These are phyloP conservation scores for Anoplolepis gracilipes DNA, from an alignment of 1,140 invertebrate genomes.

Conservation along the genomic window DNA sequence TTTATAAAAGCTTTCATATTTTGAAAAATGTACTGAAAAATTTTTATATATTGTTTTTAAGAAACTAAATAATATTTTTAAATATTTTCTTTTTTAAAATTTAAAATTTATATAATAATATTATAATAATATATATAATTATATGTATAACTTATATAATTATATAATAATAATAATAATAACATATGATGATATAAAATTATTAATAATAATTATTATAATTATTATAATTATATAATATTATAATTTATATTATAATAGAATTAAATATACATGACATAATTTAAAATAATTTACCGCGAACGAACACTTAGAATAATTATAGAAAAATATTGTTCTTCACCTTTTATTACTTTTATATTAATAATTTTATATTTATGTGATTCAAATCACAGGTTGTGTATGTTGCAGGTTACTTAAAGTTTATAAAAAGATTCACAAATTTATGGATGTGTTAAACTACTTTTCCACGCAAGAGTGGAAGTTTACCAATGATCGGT, in stretches of 20 bases:
- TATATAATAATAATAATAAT: no score
- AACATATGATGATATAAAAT: no score
- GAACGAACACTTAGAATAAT: background rate
- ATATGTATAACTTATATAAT: no score
- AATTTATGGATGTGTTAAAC: slow-evolving; percentile 89
- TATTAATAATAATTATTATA: no score
- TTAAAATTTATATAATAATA: no score
- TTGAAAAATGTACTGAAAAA: no score
- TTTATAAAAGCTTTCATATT: background rate
- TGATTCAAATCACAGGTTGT: no score
- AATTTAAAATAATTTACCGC: background rate
- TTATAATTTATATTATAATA: background rate
- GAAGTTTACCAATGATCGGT: slow-evolving; percentile 88
- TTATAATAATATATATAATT: no score
- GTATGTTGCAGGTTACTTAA: slow-evolving; percentile 87
- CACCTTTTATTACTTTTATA: background rate
- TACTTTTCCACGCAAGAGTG: slow-evolving; percentile 91
- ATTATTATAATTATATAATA: no score
- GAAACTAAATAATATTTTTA: no score
- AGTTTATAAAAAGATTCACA: slow-evolving; percentile 90
- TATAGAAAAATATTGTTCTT: background rate
- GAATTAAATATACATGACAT: background rate
- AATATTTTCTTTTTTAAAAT: no score
- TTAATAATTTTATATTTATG: background rate
- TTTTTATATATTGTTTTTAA: no score